Conservation (phyloP, 37 sponge, comb jelly and placozoan species). For the Axinella damicornis region DNA sequence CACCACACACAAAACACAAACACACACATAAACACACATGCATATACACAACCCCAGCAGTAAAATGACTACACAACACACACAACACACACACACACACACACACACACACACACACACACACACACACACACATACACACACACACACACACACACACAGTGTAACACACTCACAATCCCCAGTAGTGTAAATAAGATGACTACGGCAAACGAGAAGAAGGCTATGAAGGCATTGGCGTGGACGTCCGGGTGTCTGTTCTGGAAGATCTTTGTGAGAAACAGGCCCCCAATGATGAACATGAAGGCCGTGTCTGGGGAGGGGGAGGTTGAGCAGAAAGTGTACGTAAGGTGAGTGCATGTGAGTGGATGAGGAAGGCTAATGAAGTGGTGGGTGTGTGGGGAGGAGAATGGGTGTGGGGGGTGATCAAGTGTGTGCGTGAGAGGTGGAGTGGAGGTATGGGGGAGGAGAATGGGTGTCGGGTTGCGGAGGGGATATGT, state of each 20-base stretch:
- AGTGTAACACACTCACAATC: constrained; percentile 35
- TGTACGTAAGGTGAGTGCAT: not conserved
- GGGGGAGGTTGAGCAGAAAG: not conserved
- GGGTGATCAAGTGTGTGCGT: too few species aligned
- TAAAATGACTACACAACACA: too few species aligned
- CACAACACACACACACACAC: not conserved
- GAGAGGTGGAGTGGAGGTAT: not conserved
- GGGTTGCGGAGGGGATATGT: not conserved
- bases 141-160: not conserved
- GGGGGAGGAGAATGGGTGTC: not conserved
- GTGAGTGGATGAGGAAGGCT: too few species aligned
- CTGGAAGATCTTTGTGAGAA: constrained; percentile 86
- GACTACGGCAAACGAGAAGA: constrained; percentile 88
- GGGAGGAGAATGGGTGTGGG: not conserved
- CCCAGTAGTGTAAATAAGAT: constrained; percentile 86
- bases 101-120: not conserved
- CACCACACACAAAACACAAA: too few species aligned
- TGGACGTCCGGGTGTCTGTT: constrained; percentile 93
- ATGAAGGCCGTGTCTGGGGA: constrained; percentile 92
- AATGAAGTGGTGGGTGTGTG: too few species aligned
- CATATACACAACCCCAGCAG: too few species aligned
- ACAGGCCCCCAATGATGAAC: constrained; percentile 92
- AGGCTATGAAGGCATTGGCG: constrained; percentile 87
- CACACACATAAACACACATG: too few species aligned
- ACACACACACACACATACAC: not conserved